A percentile compares a stretch with the other conserved stretches of the same genome.
Conservation (phyloP, 2,888 invertebrate genomes). For the Amiota communis region DNA sequence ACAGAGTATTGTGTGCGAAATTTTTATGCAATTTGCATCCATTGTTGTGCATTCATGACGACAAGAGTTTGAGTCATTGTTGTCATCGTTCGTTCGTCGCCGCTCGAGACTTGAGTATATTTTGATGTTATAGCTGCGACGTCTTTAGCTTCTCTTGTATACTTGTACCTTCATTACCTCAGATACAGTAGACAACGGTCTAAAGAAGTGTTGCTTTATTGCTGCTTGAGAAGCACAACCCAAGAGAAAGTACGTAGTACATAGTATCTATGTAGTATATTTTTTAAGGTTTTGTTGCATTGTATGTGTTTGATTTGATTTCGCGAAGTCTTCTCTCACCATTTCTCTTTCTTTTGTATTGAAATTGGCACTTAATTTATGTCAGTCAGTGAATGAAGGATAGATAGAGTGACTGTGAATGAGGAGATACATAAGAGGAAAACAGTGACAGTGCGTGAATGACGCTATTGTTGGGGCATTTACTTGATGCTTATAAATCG, state of each 20-base stretch:
- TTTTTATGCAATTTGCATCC: constrained; percentile 56
- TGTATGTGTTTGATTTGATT: constrained; percentile 28
- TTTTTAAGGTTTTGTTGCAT: neutral
- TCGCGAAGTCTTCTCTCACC: constrained; percentile 35
- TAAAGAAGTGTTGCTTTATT: neutral
- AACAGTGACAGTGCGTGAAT: constrained; percentile 1
- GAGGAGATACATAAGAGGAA: neutral
- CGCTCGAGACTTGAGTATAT: constrained; percentile 28
- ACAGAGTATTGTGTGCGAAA: constrained; percentile 58
- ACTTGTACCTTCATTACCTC: too few relatives aligned
- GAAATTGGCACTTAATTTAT: constrained; percentile 58
- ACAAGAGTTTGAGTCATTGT: neutral
- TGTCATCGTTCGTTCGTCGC: neutral
- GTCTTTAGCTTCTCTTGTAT: constrained; percentile 6
- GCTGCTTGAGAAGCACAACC: neutral
- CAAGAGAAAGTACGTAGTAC: neutral
- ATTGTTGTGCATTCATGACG: constrained; percentile 37
- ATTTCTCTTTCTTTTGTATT: constrained; percentile 39
- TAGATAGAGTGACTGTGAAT: neutral
- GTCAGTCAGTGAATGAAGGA: constrained; percentile 30
- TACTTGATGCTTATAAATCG: neutral
- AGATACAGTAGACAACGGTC: too few relatives aligned
- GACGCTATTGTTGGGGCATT: constrained; percentile 14
- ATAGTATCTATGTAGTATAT: neutral
- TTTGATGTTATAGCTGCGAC: constrained; percentile 34